Evolutionary conservation across 2,888 invertebrate genomes (phyloP).

Genomic region (Epinotia demarniana): DNA sequence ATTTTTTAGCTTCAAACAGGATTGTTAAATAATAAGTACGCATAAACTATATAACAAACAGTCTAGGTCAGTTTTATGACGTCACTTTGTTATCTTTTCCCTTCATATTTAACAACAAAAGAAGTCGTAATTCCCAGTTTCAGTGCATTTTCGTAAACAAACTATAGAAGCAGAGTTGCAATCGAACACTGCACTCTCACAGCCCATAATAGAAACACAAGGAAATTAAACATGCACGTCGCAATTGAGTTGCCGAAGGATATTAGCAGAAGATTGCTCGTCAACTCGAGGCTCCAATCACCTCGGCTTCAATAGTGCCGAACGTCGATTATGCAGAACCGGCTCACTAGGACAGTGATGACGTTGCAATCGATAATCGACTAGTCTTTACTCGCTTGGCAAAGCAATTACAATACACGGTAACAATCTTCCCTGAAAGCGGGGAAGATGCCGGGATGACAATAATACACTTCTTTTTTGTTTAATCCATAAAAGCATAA

Average conservation of each 20-base stretch:
- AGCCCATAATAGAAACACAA: conserved; percentile 53
- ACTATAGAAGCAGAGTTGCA: neutral
- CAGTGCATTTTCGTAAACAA: neutral
- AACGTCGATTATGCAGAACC: conserved; percentile 80
- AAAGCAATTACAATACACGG: neutral
- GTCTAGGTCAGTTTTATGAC: too few species aligned
- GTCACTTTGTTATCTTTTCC: too few species aligned
- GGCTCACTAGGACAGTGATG: conserved; percentile 76
- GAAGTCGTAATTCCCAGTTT: too few species aligned
- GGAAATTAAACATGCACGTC: conserved; percentile 76
- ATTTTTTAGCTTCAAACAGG: too few species aligned
- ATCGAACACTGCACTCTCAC: conserved; percentile 16
- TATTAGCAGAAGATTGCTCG: conserved; percentile 83
- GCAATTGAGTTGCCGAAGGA: conserved; percentile 82
- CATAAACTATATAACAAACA: too few species aligned
- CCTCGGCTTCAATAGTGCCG: conserved; percentile 72
- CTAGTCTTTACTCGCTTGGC: neutral
- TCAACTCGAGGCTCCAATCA: conserved; percentile 75
- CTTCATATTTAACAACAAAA: too few species aligned
- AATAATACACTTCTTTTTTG: too few species aligned
- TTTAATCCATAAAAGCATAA: too few species aligned
- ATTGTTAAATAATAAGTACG: too few species aligned
- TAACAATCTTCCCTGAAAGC: too few species aligned
- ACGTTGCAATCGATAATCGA: conserved; percentile 56
- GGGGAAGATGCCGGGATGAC: too few species aligned